A percentile compares a stretch with the other conserved stretches of the same genome.
Conservation (phyloP, 64 coral and sea anemone genomes). For the Trachythela sp. region DNA sequence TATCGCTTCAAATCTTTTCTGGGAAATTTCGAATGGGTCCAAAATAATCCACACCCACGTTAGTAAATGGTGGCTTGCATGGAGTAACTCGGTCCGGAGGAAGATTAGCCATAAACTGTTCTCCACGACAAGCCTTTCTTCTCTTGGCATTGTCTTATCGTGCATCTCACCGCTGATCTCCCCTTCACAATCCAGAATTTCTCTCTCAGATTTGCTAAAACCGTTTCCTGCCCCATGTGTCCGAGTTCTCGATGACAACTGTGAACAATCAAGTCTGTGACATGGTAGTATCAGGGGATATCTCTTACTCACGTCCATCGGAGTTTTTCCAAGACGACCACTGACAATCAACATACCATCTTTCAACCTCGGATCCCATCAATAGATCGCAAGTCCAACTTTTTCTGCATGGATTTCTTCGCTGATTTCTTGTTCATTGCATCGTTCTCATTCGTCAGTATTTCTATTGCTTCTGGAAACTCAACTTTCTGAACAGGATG, state of each 20-base stretch:
- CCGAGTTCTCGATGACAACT: not conserved
- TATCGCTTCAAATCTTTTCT: too few relatives aligned
- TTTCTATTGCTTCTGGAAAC: constrained; percentile 16
- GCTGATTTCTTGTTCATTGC: not conserved
- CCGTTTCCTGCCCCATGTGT: not conserved
- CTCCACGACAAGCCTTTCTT: not conserved
- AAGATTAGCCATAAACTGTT: constrained; percentile 16
- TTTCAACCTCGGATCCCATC: not conserved
- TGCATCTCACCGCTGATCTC: not conserved
- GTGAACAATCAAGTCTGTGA: not conserved
- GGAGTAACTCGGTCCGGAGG: not conserved
- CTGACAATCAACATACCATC: not conserved
- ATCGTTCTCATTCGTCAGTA: not conserved
- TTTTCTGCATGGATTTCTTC: constrained; percentile 9
- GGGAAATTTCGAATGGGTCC: not conserved
- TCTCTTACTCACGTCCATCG: not conserved
- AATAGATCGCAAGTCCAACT: not conserved
- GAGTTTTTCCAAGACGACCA: not conserved
- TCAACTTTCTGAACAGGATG: constrained; percentile 8
- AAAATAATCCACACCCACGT: not conserved
- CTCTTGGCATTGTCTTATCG: not conserved
- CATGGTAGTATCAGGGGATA: not conserved
- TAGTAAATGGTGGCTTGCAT: not conserved
- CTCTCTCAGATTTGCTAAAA: not conserved
- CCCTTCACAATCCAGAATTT: not conserved